These are phyloP conservation scores for Microcebus lehilahytsara DNA, from an alignment of 2,113 vertebrate species.

Conservation along the genomic window DNA sequence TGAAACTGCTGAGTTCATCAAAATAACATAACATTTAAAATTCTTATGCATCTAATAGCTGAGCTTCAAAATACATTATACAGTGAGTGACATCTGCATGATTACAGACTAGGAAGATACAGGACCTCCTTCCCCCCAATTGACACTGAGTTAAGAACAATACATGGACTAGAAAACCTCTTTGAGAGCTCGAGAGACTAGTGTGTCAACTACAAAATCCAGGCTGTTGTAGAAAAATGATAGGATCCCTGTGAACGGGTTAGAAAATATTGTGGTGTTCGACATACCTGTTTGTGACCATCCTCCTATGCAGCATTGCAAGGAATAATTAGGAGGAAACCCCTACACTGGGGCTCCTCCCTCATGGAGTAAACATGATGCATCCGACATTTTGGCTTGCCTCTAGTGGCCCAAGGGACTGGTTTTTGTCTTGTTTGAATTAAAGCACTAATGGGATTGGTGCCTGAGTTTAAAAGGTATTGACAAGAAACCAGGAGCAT, in stretches of 20 bases:
- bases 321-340: neutral
- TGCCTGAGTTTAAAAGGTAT: neutral
- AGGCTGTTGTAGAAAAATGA: neutral
- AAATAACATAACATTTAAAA: neutral
- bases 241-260: neutral
- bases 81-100: neutral
- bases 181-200: neutral
- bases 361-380: too few relatives aligned
- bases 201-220: neutral
- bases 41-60: neutral
- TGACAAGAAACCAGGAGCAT: neutral
- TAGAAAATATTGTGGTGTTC: neutral
- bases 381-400: neutral
- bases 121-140: neutral
- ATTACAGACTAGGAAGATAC: neutral
- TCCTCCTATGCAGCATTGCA: neutral
- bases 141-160: neutral
- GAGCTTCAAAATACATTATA: neutral
- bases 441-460: neutral
- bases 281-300: too few relatives aligned
- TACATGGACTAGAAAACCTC: neutral
- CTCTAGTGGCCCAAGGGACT: neutral
- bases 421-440: neutral
- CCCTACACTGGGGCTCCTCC: neutral
- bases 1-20: neutral